Evolutionary conservation across 1,140 invertebrate genomes (phyloP).

Genomic region (Charaxes varanes): DNA sequence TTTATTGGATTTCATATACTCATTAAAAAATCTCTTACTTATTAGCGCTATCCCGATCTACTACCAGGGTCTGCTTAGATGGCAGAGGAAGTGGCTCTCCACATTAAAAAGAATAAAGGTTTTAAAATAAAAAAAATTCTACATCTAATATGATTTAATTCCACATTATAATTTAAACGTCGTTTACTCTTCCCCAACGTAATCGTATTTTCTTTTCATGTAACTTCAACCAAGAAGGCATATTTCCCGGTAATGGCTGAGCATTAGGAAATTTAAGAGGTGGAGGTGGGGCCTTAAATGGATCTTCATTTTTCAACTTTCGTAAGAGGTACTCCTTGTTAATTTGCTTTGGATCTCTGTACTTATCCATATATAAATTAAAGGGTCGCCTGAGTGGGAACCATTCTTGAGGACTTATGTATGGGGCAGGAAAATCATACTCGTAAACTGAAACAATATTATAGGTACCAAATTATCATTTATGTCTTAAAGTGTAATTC

Average conservation of each 20-base stretch:
- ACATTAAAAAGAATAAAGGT: no score
- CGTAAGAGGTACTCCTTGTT: constrained; percentile 89
- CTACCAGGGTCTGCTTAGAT: no score
- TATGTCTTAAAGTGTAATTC: no score
- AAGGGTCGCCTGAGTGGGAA: constrained; percentile 89
- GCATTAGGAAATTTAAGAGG: constrained; percentile 85
- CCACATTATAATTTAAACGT: constrained; percentile 68
- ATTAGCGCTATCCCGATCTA: no score
- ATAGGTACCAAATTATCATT: no score
- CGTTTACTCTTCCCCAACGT: constrained; percentile 81
- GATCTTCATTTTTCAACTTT: constrained; percentile 87
- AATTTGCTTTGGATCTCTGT: constrained; percentile 89
- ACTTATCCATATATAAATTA: constrained; percentile 92
- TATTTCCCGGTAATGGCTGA: constrained; percentile 71
- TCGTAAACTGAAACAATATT: constrained; percentile 82
- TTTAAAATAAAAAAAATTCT: no score
- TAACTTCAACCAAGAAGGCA: constrained; percentile 85
- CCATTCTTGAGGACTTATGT: constrained; percentile 84
- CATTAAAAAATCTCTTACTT: no score
- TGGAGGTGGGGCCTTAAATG: constrained; percentile 82
- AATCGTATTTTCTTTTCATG: constrained; percentile 81
- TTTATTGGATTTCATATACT: no score
- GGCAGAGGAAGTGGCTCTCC: no score
- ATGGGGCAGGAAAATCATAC: constrained; percentile 89
- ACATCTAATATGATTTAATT: no score